These are phyloP conservation scores for Sylvietta virens DNA, from an alignment of 2,113 vertebrate species.

Conservation along the genomic window DNA sequence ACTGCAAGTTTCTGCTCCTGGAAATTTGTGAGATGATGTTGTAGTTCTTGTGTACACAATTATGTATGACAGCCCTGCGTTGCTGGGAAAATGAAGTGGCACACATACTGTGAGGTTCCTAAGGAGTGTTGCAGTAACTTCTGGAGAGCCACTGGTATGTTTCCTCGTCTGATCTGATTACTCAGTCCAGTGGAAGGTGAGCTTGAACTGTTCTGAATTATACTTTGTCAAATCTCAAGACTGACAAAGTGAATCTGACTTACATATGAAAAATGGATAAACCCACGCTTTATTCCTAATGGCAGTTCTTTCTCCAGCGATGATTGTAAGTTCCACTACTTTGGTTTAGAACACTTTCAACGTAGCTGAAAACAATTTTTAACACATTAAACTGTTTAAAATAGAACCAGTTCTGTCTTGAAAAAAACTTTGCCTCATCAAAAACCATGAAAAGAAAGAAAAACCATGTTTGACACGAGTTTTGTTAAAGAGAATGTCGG, in stretches of 20 bases:
- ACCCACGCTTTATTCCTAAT: slow-evolving; percentile 8
- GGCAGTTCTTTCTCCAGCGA: slow-evolving; percentile 21
- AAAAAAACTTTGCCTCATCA: background rate
- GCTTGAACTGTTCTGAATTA: slow-evolving; percentile 30
- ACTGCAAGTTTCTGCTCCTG: background rate
- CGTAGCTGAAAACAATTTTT: background rate
- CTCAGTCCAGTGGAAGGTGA: slow-evolving; percentile 39
- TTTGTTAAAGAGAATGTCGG: background rate
- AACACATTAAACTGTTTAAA: background rate
- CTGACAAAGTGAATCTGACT: slow-evolving; percentile 48
- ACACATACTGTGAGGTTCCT: background rate
- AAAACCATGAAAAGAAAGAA: background rate
- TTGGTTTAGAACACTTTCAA: slow-evolving; percentile 7
- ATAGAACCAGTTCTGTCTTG: background rate
- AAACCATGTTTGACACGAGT: background rate
- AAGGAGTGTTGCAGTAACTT: background rate
- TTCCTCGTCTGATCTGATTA: slow-evolving; percentile 21
- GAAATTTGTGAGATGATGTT: background rate
- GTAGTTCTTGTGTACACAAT: background rate
- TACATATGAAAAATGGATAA: slow-evolving; percentile 61
- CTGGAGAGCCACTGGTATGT: background rate
- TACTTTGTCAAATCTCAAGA: slow-evolving; percentile 30
- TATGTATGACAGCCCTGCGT: background rate
- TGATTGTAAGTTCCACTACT: background rate
- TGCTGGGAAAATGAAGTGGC: background rate